Base-by-base conservation (phyloP, 2,113 vertebrate species). In the Actenoides lindsayi region DNA sequence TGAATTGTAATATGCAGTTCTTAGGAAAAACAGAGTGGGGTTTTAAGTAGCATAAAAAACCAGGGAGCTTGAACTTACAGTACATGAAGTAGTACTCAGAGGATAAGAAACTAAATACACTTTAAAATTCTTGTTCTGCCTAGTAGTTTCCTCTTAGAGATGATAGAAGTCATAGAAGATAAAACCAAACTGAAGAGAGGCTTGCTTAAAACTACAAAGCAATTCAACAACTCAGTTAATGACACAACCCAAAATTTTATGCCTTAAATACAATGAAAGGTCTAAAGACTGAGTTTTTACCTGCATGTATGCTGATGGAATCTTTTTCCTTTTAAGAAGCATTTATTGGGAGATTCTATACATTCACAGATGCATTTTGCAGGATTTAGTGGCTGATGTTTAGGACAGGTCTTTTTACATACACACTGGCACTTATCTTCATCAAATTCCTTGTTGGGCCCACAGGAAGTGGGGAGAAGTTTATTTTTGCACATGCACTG, bases 301-400 rank as follows among this genome's bases (percentile, higher is more conserved):
- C 99, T 99, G 99, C 99, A 99, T 6, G 99, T 99, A 82, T 98
- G 98, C 80, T 98, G 98, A 65, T 99, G 98, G 94, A 99, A 99
- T 79, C 99, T 98, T 92, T 98, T 98, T 95, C 99, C 99, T 97
- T 98, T 99, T 46, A 99, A 97, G 95, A 99, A 99, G 96, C 99
- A 99, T 96, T 98, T 99, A 71, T 99, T 99, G 63, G 98, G 98
- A 9, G 98, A 99, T 98, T 99, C 99, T 93, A 98, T 98, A 96
- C 99, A 99, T 97, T 99, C 99, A 90, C 99, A 99, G 92, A 92
- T 35, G 86, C 99, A 99, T 84, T 99, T 99, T 86, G 97, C 97
- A 87, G 97, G 98, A 96, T 99, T 99, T 77, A 99, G 97, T 1
- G 99, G 99, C 75, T 99, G 99, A 93, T 98, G 98, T 83, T 97